These are phyloP conservation scores for Cantharis flavilabris DNA, from an alignment of 2,888 invertebrate genomes.

Conservation along the genomic window DNA sequence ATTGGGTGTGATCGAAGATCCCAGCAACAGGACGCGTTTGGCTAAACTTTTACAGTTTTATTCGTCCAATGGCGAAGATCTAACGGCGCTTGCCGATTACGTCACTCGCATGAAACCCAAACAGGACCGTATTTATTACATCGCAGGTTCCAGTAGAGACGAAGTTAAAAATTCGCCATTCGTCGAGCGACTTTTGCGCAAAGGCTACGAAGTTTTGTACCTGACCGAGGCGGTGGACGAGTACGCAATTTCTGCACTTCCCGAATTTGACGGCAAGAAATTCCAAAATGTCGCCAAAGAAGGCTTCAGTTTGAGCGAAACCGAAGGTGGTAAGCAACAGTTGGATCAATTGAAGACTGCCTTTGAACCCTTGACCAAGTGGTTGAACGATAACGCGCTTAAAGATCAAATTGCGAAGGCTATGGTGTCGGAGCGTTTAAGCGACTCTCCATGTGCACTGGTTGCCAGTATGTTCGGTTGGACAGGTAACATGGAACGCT, in stretches of 20 bases:
- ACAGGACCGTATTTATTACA: slow-evolving; percentile 95
- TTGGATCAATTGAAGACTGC: slow-evolving; percentile 75
- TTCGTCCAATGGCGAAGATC: slow-evolving; percentile 71
- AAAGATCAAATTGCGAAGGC: slow-evolving; percentile 81
- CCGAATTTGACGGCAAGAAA: slow-evolving; percentile 98
- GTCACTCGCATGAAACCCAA: slow-evolving; percentile 93
- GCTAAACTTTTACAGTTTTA: slow-evolving; percentile 93
- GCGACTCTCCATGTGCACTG: slow-evolving; percentile 92
- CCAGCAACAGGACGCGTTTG: slow-evolving; percentile 91
- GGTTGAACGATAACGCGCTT: slow-evolving; percentile 82
- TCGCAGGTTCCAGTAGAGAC: slow-evolving; percentile 84
- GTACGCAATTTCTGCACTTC: slow-evolving; percentile 93
- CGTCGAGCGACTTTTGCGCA: slow-evolving; percentile 89
- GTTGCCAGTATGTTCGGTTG: slow-evolving; percentile 97
- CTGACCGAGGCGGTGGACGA: slow-evolving; percentile 97
- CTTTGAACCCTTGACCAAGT: slow-evolving; percentile 88
- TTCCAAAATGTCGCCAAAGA: slow-evolving; percentile 99
- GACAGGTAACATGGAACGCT: slow-evolving; percentile 99
- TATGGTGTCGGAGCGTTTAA: slow-evolving; percentile 83
- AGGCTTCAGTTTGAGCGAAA: slow-evolving; percentile 85
- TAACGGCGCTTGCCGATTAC: slow-evolving; percentile 85
- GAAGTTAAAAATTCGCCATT: slow-evolving; percentile 94
- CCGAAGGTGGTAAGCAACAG: slow-evolving; percentile 70
- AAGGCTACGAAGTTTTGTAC: slow-evolving; percentile 94
- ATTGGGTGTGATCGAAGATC: slow-evolving; percentile 93